Evolutionary conservation across 1,140 invertebrate genomes (phyloP), one percentile per base, ranked within the genome.

Genomic region (Apocrypta bakeri): DNA sequence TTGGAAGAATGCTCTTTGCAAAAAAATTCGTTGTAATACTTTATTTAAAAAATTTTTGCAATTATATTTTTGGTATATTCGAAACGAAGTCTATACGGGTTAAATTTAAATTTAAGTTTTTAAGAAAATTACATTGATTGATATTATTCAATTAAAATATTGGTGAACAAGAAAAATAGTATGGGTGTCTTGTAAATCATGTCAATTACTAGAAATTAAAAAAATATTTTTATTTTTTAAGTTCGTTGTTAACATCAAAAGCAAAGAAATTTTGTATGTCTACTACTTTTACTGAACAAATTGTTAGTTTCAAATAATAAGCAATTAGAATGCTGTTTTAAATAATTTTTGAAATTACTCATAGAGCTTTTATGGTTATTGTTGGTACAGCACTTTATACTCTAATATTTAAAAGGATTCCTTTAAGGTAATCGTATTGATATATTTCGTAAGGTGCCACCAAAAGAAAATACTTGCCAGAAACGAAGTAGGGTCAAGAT

Each of bases 331-430:
- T 71, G 11, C 42, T 63, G 21, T 1, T 74, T 83, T 77, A 37
- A 79, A 82, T 82, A 81, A 81, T 85, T 76, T 79, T 72, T 76
- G 72, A 64, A 81, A 71, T 79, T 82, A 72, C 74, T 72, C 78
- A 12, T 33, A n/a, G 6, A 25, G 31, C 29, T 74, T 81, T 68
- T 17, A n/a, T 66, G 29, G 37, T 81, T 78, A 29, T 78, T 74
- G 33, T 40, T 74, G 27, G 75, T 81, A 48, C 17, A 37, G 56
- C 71, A 74, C 79, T 48, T 68, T 77, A 33, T 77, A 77, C 24
- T 72, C 4, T 79, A 27, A 66, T 33, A 9, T 83, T 64, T 12
- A 56, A 31, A 33, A n/a, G 1, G 63, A 71, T 71, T 75, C 61
- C 9, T 81, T 75, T 56, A 61, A 68, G 25, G 2, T 64, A 83